Conservation (phyloP, 2,888 invertebrate genomes). For the Neoitamus cyanurus region DNA sequence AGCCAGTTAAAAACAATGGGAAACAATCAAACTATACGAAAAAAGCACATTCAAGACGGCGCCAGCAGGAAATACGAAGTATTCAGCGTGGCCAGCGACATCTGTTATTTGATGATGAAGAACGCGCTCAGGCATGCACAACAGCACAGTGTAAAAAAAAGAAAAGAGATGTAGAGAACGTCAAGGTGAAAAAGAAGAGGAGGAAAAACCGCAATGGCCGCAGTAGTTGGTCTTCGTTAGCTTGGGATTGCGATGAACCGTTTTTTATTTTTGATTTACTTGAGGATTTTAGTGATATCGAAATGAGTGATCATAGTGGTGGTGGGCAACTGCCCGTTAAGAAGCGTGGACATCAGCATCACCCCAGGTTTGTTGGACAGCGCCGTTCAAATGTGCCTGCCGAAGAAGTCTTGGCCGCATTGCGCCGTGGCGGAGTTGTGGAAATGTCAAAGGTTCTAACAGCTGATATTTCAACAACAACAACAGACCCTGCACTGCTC, state of each 20-base stretch:
- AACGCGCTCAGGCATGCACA: neutral
- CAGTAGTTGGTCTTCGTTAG: slow-evolving; percentile 37
- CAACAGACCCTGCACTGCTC: neutral
- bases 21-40: neutral
- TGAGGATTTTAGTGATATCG: slow-evolving; percentile 45
- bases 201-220: slow-evolving; percentile 53
- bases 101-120: slow-evolving; percentile 24
- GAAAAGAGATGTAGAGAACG: slow-evolving; percentile 13
- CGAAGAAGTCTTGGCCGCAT: slow-evolving; percentile 65
- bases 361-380: slow-evolving; percentile 75
- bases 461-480: slow-evolving; percentile 15
- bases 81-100: slow-evolving; percentile 34
- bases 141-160: neutral
- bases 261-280: neutral
- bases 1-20: neutral
- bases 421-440: slow-evolving; percentile 62
- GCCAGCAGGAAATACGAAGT: neutral
- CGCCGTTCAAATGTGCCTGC: slow-evolving; percentile 70
- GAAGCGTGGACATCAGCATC: slow-evolving; percentile 81
- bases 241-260: slow-evolving; percentile 28
- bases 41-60: slow-evolving; percentile 20
- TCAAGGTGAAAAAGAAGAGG: slow-evolving; percentile 54
- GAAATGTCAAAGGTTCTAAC: slow-evolving; percentile 36
- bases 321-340: slow-evolving; percentile 55
- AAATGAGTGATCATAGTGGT: slow-evolving; percentile 57